Percentiles rank a stretch among this genome's conserved stretches.
phyloP scores from a whole-genome alignment of 2,113 vertebrate genomes.

The Salminus brasiliensis region DNA sequence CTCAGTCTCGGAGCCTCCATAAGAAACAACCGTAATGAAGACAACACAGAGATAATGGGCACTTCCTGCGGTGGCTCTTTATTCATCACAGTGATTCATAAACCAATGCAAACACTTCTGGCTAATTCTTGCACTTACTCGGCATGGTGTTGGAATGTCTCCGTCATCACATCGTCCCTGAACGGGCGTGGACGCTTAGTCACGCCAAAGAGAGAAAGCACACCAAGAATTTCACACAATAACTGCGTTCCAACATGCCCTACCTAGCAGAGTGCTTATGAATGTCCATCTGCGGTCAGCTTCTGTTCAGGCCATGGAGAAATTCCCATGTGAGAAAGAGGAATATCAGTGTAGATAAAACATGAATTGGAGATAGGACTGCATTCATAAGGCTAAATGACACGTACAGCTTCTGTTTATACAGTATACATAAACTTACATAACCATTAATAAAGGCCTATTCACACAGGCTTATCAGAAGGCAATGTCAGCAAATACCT shows the following conservation, averaged over 20 bases:
- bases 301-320: not conserved
- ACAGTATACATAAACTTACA: no score
- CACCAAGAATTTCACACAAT: conserved; percentile 9
- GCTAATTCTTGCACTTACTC: conserved; percentile 14
- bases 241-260: not conserved
- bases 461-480: no score
- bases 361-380: no score
- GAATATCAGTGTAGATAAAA: no score
- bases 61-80: not conserved
- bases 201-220: conserved; percentile 8
- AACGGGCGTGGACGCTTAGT: not conserved
- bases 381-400: no score
- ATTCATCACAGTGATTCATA: not conserved
- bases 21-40: not conserved
- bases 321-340: not conserved
- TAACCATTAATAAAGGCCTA: no score
- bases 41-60: not conserved
- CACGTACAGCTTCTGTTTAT: no score
- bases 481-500: no score
- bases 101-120: not conserved
- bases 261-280: not conserved
- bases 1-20: not conserved
- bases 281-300: not conserved
- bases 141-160: conserved; percentile 11
- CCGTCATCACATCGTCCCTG: not conserved